phyloP scores from a whole-genome alignment of 1,140 invertebrate species.

The Nasonia vitripennis region DNA sequence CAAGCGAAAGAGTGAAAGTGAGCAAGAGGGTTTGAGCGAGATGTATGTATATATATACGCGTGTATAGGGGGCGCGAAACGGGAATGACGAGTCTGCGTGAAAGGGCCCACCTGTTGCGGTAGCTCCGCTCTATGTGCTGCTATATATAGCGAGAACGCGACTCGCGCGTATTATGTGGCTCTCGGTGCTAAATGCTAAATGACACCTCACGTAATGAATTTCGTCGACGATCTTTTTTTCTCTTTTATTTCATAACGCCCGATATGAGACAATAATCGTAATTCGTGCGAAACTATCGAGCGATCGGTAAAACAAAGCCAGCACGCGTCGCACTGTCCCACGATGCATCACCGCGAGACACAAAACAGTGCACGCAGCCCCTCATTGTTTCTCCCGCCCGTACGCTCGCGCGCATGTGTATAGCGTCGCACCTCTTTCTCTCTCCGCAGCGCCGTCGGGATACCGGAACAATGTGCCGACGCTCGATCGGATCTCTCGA shows the following conservation, averaged over 20 bases:
- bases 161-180: neutral
- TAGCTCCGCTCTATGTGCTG: neutral
- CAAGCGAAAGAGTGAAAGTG: constrained; percentile 44
- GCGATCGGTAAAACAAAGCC: no score
- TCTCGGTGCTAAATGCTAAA: constrained; percentile 23
- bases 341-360: neutral
- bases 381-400: neutral
- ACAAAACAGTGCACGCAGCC: constrained; percentile 2
- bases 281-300: no score
- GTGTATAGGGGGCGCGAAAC: constrained; percentile 54
- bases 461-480: constrained; percentile 6
- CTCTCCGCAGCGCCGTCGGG: neutral
- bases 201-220: no score
- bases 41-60: constrained; percentile 50
- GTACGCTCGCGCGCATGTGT: neutral
- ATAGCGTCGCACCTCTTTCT: neutral
- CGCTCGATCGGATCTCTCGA: constrained; percentile 19
- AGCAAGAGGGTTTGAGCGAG: constrained; percentile 3
- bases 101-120: constrained; percentile 71
- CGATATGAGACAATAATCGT: no score
- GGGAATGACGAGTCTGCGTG: constrained; percentile 55
- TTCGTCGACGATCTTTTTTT: no score
- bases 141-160: no score
- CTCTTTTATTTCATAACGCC: no score
- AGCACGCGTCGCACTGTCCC: no score